Evolutionary conservation across 2,113 vertebrate genomes (phyloP), one percentile per base, ranked within the genome.

Genomic region (Osmerus eperlanus): DNA sequence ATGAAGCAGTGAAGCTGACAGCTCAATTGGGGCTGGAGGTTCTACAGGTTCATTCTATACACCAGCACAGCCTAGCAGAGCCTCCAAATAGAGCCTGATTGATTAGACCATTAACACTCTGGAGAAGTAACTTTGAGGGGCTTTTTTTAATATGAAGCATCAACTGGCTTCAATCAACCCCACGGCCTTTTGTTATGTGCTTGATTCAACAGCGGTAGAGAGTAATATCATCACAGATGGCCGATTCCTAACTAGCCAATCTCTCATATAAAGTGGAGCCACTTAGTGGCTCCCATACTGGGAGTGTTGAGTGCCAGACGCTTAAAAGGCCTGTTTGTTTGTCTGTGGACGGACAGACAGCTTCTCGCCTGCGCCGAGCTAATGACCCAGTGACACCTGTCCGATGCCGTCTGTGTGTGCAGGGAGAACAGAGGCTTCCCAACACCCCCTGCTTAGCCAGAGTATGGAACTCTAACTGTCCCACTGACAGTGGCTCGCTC

Each of bases 1-100:
- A 81, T 85, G 73, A 84, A 80, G 83, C 81, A 76, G 53, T 87
- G 78, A 80, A 83, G 80, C 81, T 91, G 91, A 87, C 89, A 76
- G 84, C 84, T 90, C 85, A 91, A 87, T 91, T 78, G 78, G 76
- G 74, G 75, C 76, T 72, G 15, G 73, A 61, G 51, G 67, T 14
- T 86, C 70, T 62, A 78, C 72, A 78, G 73, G 65, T 25, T 16
- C 67, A 63, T 75, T 84, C 51, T 77, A 23, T 74, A 32, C 67
- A 73, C 67, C 66, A 72, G 65, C 77, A 55, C 14, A 29, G 60
- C 23, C 6, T 13, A 15, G 54, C 58, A 52, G 36, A 28, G 72
- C 77, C 58, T 78, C 32, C n/a, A 87, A 83, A 77, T 84, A 72
- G 79, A 74, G 79, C 23, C 63, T 67, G 76, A 86, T 79, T 77